These are phyloP conservation scores for Pipra filicauda DNA, from an alignment of 2,113 vertebrate genomes.

Conservation along the genomic window DNA sequence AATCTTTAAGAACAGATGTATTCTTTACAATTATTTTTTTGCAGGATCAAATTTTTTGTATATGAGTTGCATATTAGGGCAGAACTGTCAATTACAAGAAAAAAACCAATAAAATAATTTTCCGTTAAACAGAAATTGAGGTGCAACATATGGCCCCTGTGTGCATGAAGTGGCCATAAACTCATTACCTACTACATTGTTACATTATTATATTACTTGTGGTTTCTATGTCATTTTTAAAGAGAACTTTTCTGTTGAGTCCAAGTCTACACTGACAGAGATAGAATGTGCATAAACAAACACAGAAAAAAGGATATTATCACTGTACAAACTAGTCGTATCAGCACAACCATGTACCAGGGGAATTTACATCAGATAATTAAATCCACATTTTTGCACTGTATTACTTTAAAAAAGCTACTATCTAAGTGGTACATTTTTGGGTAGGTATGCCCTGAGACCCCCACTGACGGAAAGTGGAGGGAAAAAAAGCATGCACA, in stretches of 20 bases:
- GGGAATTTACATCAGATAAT: neutral
- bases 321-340: neutral
- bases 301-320: neutral
- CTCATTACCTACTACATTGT: neutral
- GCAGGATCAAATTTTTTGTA: neutral
- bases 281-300: neutral
- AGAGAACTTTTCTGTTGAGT: neutral
- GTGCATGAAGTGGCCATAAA: neutral
- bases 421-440: neutral
- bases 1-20: neutral
- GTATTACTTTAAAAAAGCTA: neutral
- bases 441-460: neutral
- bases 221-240: neutral
- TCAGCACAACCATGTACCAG: neutral
- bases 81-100: neutral
- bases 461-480: neutral
- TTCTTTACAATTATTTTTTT: neutral
- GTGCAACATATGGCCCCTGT: neutral
- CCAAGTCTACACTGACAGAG: neutral
- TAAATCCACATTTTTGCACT: neutral
- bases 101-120: neutral
- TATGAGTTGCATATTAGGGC: neutral
- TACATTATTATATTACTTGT: neutral
- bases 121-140: neutral
- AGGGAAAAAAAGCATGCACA: accelerated